phyloP scores from a whole-genome alignment of 2,797 vertebrate species.

The Petrocephalus schoutedeni region DNA sequence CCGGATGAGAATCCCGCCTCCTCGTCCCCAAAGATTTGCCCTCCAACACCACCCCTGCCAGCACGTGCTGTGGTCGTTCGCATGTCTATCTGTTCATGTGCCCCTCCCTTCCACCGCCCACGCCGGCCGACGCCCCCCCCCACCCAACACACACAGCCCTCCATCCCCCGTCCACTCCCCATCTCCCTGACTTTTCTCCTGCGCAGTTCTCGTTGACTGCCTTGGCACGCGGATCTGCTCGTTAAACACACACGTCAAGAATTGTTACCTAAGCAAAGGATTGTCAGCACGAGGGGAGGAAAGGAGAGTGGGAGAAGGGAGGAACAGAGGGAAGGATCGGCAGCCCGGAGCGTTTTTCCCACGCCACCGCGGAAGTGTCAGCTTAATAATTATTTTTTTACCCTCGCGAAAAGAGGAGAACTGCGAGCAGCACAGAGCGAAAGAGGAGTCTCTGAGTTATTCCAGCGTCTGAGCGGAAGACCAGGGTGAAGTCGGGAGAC shows the following conservation, averaged over 20 bases:
- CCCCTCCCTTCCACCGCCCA: not conserved
- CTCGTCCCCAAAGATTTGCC: conserved; percentile 27
- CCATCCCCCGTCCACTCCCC: not conserved
- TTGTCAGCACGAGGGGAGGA: conserved; percentile 27
- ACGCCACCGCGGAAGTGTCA: conserved; percentile 10
- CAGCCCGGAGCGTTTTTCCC: conserved; percentile 20
- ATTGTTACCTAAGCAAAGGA: conserved; percentile 69
- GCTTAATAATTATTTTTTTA: conserved; percentile 18
- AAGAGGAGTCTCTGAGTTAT: conserved; percentile 50
- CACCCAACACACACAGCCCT: not conserved
- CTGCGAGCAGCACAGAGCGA: not conserved
- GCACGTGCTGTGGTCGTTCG: not conserved
- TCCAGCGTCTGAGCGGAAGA: conserved; percentile 66
- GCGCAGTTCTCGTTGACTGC: conserved; percentile 59
- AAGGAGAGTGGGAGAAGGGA: conserved; percentile 30
- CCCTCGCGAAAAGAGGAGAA: not conserved
- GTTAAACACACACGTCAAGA: conserved; percentile 69
- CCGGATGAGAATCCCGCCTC: not conserved
- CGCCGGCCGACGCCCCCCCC: not conserved
- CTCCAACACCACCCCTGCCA: conserved; percentile 6
- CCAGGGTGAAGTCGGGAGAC: conserved; percentile 75
- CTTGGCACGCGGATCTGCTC: conserved; percentile 63
- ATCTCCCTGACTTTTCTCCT: conserved; percentile 29
- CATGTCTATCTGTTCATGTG: not conserved
- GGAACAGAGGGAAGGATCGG: conserved; percentile 46